phyloP scores from a whole-genome alignment of 30 jellyfish, hydroid and myxozoan genomes.

The Turritopsis dohrnii region DNA sequence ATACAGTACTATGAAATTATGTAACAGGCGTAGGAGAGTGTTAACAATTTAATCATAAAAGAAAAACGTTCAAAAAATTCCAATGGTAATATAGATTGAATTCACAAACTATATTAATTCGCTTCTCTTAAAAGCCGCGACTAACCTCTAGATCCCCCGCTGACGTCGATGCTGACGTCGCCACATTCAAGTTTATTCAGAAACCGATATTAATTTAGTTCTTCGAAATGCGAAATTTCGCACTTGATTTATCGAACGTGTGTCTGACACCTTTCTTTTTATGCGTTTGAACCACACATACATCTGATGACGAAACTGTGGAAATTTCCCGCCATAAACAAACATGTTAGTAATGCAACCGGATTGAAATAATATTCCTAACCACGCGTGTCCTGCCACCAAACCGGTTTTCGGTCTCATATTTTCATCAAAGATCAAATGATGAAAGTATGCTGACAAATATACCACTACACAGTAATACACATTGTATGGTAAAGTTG shows the following conservation, averaged over 20 bases:
- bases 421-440: background rate
- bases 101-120: too few species aligned
- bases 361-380: constrained; percentile 9
- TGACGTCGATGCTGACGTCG: too few species aligned
- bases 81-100: too few species aligned
- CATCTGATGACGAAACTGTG: constrained; percentile 24
- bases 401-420: background rate
- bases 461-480: constrained; percentile 10
- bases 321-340: constrained; percentile 32
- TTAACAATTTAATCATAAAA: too few species aligned
- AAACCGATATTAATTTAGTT: background rate
- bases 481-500: constrained; percentile 24
- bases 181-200: background rate
- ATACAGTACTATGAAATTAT: too few species aligned
- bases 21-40: too few species aligned
- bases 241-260: background rate
- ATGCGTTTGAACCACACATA: constrained; percentile 9
- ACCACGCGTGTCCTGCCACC: constrained; percentile 14
- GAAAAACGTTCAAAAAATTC: too few species aligned
- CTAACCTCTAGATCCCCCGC: too few species aligned
- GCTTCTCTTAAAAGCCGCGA: too few species aligned
- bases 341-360: constrained; percentile 23
- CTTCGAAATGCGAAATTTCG: background rate
- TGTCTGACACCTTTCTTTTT: background rate
- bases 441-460: background rate